Evolutionary conservation across 2,113 vertebrate genomes (phyloP).

Genomic region (Phoenicopterus ruber): DNA sequence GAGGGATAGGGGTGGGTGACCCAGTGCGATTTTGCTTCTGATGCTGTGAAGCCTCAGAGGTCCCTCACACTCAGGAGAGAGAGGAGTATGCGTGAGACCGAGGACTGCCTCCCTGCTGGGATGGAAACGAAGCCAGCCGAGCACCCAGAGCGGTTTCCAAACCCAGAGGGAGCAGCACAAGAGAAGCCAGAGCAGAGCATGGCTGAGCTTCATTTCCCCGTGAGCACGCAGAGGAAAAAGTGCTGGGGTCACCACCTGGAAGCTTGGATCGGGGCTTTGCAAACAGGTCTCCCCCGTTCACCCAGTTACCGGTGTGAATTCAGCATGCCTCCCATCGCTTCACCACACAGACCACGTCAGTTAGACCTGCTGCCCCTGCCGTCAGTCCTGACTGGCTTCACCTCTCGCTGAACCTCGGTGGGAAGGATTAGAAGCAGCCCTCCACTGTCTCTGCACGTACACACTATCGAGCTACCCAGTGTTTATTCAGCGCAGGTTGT

Average conservation of each 20-base stretch:
- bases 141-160: background rate
- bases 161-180: background rate
- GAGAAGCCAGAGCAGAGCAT: background rate
- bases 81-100: background rate
- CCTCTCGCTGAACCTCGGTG: background rate
- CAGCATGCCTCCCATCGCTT: fast-evolving
- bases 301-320: background rate
- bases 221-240: background rate
- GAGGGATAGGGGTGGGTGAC: background rate
- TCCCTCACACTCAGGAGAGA: background rate
- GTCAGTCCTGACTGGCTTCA: background rate
- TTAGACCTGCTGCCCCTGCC: background rate
- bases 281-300: background rate
- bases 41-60: background rate
- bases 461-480: background rate
- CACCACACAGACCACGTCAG: background rate
- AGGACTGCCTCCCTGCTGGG: background rate
- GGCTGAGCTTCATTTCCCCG: background rate
- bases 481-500: background rate
- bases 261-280: background rate
- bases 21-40: background rate
- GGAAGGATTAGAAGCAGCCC: background rate
- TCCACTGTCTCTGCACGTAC: background rate
- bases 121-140: fast-evolving
- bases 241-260: background rate